These are phyloP conservation scores for Cheilosia pagana DNA, from an alignment of 2,888 invertebrate genomes.

Conservation along the genomic window DNA sequence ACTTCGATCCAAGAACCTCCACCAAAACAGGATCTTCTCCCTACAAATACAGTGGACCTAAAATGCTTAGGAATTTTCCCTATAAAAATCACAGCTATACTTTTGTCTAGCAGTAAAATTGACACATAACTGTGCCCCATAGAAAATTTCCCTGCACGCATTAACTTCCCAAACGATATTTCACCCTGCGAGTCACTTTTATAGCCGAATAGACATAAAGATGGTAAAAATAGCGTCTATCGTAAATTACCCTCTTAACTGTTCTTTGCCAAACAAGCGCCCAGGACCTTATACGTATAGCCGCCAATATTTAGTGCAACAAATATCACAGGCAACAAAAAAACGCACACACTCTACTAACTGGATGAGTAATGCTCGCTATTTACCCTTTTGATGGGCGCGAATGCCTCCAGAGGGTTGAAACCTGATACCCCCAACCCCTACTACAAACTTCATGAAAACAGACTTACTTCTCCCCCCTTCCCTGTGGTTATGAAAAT, in stretches of 20 bases:
- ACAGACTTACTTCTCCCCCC: not conserved
- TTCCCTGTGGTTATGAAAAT: constrained; percentile 61
- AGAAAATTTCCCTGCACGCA: constrained; percentile 64
- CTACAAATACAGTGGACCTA: no score
- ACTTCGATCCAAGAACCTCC: no score
- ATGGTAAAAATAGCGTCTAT: constrained; percentile 72
- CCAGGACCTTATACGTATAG: constrained; percentile 26
- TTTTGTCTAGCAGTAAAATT: constrained; percentile 31
- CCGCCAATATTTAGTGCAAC: constrained; percentile 40
- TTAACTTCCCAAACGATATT: constrained; percentile 65
- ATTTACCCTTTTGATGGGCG: constrained; percentile 72
- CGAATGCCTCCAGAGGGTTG: constrained; percentile 56
- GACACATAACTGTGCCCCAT: constrained; percentile 39
- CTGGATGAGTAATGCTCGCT: constrained; percentile 63
- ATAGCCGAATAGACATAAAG: constrained; percentile 73
- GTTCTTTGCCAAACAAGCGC: constrained; percentile 57
- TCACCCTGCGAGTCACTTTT: constrained; percentile 69
- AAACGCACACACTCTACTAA: constrained; percentile 27
- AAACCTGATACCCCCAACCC: not conserved
- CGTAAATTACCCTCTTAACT: constrained; percentile 74
- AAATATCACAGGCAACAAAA: constrained; percentile 53
- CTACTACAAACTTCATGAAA: no score
- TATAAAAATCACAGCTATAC: not conserved
- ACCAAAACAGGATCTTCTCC: no score
- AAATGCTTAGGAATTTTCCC: not conserved